phyloP scores from a whole-genome alignment of 2,797 vertebrate genomes.

The Synaphobranchus kaupii region DNA sequence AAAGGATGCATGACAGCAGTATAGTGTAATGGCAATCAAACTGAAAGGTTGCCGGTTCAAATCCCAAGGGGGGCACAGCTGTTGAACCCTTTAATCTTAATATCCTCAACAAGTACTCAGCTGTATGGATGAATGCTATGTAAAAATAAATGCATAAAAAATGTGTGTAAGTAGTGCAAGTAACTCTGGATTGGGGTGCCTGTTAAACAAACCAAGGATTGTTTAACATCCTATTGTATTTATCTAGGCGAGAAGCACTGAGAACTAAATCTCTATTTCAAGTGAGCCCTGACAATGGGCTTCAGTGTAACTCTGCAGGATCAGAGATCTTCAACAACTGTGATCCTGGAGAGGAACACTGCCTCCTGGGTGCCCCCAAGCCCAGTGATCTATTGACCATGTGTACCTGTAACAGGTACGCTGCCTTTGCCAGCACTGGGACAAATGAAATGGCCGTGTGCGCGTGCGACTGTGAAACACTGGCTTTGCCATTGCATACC shows the following conservation, averaged over 20 bases:
- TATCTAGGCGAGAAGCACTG: neutral
- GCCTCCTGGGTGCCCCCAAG: no score
- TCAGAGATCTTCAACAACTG: neutral
- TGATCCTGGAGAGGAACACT: neutral
- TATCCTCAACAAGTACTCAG: neutral
- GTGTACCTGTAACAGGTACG: neutral
- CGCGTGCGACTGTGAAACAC: neutral
- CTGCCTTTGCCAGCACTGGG: neutral
- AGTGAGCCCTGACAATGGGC: neutral
- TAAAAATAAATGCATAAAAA: neutral
- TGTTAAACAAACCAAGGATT: neutral
- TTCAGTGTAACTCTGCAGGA: neutral
- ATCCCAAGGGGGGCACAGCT: neutral
- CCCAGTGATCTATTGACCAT: no score
- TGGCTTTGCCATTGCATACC: slow-evolving; percentile 64
- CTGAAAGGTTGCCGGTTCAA: neutral
- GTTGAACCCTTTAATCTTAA: neutral
- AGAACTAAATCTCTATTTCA: neutral
- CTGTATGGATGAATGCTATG: neutral
- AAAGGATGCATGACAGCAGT: neutral
- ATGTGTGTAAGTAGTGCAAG: neutral
- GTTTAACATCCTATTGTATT: neutral
- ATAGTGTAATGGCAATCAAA: neutral
- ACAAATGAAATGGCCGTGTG: neutral
- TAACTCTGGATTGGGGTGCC: neutral